Conservation (phyloP, 2,113 vertebrate genomes). For the Nycticebus coucang region DNA sequence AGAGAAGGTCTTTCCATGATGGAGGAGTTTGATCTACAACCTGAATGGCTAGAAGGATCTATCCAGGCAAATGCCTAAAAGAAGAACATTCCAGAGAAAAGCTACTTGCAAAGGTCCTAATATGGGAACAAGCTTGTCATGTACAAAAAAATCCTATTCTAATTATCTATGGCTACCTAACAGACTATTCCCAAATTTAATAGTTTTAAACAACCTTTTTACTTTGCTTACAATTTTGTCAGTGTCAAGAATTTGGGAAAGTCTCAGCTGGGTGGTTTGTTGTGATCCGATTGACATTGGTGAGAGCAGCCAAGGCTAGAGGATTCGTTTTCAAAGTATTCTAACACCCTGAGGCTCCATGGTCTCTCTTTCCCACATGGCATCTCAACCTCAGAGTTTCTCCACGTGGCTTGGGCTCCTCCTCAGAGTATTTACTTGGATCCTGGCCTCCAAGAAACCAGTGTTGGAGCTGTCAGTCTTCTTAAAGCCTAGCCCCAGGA, state of each 20-base stretch:
- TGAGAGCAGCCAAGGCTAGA: background rate
- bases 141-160: background rate
- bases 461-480: background rate
- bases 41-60: background rate
- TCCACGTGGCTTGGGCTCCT: background rate
- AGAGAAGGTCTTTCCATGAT: background rate
- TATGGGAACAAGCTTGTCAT: too few species aligned
- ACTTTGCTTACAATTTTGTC: background rate
- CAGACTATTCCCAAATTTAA: background rate
- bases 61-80: background rate
- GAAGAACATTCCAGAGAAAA: background rate
- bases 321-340: fast-evolving
- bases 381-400: background rate
- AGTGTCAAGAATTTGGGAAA: background rate
- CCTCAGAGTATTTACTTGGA: background rate
- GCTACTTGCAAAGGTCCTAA: background rate
- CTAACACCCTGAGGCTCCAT: background rate
- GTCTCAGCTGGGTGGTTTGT: background rate
- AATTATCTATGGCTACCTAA: background rate
- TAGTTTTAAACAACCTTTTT: background rate
- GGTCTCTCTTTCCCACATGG: background rate
- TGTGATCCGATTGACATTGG: background rate
- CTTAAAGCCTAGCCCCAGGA: background rate
- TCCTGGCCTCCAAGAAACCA: background rate
- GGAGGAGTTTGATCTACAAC: background rate